Evolutionary conservation across 2,113 vertebrate genomes (phyloP).

Genomic region (Phycodurus eques): DNA sequence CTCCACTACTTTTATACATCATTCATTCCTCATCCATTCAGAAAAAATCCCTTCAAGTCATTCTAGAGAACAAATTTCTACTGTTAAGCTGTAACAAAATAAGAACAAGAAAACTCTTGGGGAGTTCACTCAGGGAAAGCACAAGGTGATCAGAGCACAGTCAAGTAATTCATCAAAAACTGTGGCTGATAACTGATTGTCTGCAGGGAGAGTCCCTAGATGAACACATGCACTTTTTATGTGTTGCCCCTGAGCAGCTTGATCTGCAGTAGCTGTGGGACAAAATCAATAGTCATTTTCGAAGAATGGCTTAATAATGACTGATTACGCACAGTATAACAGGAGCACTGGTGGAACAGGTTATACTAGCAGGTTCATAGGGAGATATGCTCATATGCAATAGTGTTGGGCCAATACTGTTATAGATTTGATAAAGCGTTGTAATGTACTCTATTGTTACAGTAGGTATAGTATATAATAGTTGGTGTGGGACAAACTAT

Average conservation of each 20-base stretch:
- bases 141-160: slow-evolving; percentile 32
- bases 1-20: slow-evolving; percentile 10
- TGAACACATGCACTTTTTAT: slow-evolving; percentile 31
- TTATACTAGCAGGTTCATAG: slow-evolving; percentile 1
- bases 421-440: too few species aligned
- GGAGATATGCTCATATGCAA: not conserved
- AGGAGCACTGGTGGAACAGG: slow-evolving; percentile 16
- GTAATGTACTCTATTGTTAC: too few species aligned
- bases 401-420: not conserved
- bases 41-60: slow-evolving; percentile 32
- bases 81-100: slow-evolving; percentile 14
- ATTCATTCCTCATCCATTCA: slow-evolving; percentile 29
- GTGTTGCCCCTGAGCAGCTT: slow-evolving; percentile 6
- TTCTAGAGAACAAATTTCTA: slow-evolving; percentile 47
- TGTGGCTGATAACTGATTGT: slow-evolving; percentile 16
- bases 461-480: too few species aligned
- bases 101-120: slow-evolving; percentile 24
- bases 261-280: slow-evolving; percentile 6
- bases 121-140: slow-evolving; percentile 6
- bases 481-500: too few species aligned
- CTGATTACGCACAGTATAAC: slow-evolving; percentile 21
- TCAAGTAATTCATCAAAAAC: slow-evolving; percentile 33
- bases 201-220: slow-evolving; percentile 22
- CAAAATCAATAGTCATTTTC: slow-evolving; percentile 61
- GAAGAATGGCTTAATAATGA: slow-evolving; percentile 61